phyloP scores from a whole-genome alignment of 2,888 invertebrate species.

The Drosophila meridionalis region DNA sequence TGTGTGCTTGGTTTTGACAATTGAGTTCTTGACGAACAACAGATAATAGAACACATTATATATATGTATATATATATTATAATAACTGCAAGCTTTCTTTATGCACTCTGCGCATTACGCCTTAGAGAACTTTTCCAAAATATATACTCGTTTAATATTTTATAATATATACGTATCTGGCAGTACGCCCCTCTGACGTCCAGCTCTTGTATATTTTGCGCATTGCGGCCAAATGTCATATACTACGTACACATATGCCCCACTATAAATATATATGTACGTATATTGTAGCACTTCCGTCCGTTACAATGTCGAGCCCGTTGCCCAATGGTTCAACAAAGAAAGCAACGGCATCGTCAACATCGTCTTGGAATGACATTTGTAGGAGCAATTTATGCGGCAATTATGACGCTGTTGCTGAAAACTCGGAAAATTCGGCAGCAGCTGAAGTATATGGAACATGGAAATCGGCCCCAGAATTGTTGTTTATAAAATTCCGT shows the following conservation, averaged over 20 bases:
- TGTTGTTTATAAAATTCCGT: constrained; percentile 77
- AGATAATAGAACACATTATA: not conserved
- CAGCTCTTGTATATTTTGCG: constrained; percentile 59
- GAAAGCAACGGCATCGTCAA: constrained; percentile 33
- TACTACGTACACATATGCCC: constrained; percentile 19
- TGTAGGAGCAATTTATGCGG: constrained; percentile 69
- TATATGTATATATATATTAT: not conserved
- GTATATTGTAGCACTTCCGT: constrained; percentile 60
- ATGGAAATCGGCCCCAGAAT: constrained; percentile 36
- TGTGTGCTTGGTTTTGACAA: constrained; percentile 20
- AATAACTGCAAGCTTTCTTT: constrained; percentile 17
- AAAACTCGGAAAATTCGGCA: constrained; percentile 39
- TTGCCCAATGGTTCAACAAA: constrained; percentile 51
- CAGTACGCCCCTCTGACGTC: constrained; percentile 40
- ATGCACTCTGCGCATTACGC: constrained; percentile 4
- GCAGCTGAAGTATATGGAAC: constrained; percentile 29
- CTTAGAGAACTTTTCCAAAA: constrained; percentile 17
- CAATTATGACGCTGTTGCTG: constrained; percentile 55
- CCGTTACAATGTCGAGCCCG: constrained; percentile 55
- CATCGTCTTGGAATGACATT: constrained; percentile 56
- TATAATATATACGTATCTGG: constrained; percentile 4
- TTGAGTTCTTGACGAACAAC: not conserved
- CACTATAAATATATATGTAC: constrained; percentile 19
- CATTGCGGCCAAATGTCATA: constrained; percentile 56
- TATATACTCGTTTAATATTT: constrained; percentile 10